These are phyloP conservation scores for Gambusia affinis DNA, from an alignment of 2,113 vertebrate genomes.

Conservation along the genomic window DNA sequence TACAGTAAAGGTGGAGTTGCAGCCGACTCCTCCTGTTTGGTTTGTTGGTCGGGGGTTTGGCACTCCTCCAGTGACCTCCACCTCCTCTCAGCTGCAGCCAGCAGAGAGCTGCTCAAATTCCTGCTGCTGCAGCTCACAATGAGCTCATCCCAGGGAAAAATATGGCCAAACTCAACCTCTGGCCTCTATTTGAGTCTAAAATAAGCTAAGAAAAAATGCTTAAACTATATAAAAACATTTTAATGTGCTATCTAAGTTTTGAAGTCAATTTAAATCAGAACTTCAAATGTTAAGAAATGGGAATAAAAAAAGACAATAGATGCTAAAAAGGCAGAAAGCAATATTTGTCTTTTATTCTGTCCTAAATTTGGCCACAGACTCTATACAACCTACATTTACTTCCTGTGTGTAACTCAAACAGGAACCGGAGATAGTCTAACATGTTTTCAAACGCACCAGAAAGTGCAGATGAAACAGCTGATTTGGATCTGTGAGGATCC, in stretches of 20 bases:
- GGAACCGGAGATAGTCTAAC: neutral
- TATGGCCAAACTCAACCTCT: neutral
- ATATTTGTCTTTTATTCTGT: neutral
- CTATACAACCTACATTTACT: conserved; percentile 1
- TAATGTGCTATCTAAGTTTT: neutral
- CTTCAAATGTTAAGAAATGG: neutral
- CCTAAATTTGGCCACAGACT: neutral
- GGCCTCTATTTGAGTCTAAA: neutral
- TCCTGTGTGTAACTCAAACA: conserved; percentile 3
- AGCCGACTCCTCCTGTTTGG: conserved; percentile 7
- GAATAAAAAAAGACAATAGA: neutral
- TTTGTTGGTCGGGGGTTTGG: neutral
- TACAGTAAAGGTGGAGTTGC: conserved; percentile 2
- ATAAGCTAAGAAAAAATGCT: neutral
- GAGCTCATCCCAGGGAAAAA: conserved; percentile 6
- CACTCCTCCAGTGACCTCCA: neutral
- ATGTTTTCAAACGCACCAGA: neutral
- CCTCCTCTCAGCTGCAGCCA: conserved; percentile 5
- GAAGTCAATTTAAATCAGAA: neutral
- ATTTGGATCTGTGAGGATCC: neutral
- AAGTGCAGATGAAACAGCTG: neutral
- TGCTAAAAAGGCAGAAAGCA: neutral
- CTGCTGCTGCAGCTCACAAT: conserved; percentile 2
- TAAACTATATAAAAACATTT: neutral
- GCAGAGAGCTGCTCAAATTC: conserved; percentile 18